These are phyloP conservation scores for Zaprionus lineosus DNA, from an alignment of 2,888 invertebrate genomes.

Conservation along the genomic window DNA sequence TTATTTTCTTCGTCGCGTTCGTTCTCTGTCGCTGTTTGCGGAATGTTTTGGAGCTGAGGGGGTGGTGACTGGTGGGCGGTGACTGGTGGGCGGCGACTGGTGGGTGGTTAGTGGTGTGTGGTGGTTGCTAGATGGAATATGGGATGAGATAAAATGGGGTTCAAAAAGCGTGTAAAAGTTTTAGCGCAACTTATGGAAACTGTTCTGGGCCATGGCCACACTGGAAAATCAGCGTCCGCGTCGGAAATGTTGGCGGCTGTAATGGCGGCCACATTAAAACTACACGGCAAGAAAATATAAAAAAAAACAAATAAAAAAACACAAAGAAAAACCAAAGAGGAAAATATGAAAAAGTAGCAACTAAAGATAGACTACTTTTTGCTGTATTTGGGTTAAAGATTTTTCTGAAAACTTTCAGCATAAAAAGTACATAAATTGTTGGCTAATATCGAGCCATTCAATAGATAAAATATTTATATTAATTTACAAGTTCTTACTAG, in stretches of 20 bases:
- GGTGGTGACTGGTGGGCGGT: not conserved
- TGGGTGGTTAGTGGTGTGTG: not conserved
- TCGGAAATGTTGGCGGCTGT: constrained; percentile 67
- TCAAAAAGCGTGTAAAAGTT: constrained; percentile 71
- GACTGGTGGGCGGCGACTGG: not conserved
- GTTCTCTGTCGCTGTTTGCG: constrained; percentile 15
- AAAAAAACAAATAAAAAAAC: constrained; percentile 3
- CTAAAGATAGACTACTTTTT: constrained; percentile 6
- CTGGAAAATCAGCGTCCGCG: constrained; percentile 69
- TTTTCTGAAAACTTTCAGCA: no score
- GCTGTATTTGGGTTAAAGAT: no score
- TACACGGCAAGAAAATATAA: constrained; percentile 29
- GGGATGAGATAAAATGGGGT: no score
- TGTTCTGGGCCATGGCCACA: constrained; percentile 70
- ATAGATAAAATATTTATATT: no score
- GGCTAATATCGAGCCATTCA: no score
- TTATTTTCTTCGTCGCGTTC: constrained; percentile 51
- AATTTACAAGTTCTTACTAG: no score
- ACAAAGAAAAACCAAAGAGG: constrained; percentile 10
- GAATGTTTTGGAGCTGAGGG: not conserved
- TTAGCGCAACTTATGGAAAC: constrained; percentile 73
- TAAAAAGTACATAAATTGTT: no score
- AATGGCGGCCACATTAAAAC: constrained; percentile 51
- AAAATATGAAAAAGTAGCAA: constrained; percentile 16
- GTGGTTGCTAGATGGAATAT: not conserved